Evolutionary conservation across 2,888 invertebrate genomes (phyloP), one percentile per base, ranked within the genome.

Genomic region (Synergus japonicus): DNA sequence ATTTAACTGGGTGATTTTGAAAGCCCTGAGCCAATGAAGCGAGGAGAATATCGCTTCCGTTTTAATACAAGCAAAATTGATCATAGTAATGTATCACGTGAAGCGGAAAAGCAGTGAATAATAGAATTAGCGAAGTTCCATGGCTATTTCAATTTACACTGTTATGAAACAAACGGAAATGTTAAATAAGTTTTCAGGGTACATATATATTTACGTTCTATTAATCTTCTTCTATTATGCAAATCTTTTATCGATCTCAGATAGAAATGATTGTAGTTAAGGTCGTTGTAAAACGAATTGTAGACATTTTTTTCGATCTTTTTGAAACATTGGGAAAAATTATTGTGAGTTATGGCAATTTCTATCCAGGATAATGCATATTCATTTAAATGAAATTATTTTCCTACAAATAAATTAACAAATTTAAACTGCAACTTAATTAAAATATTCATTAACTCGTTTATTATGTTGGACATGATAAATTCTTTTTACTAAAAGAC

Each of bases 31-130:
- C 22, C 5, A 67, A 22, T 67, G 22, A 46, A 67, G 43, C 67
- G 46, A 22, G 22, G 22, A 46, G 10, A 22, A 67, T 67, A 44
- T 29, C 67, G 44, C 46, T 67, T 67, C 44, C 18, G 18, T 46
- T 67, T 67, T 13, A 67, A 67, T 44, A 67, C 44, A 46, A 46
- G 18, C 12, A 22, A 46, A 18, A 67, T 67, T 67, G 22, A 67
- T 67, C 13, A 46, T 67, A 66, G 22, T 67, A 46, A 46, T 67
- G 22, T 2, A 18, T 13, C 13, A 43, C 22, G 22, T 44, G 44
- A 67, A 18, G 18, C n/a, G 41, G 66, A 46, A 67, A 67, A 67
- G 22, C 44, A 18, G 22, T 13, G 18, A 67, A 46, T 67, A 67
- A 67, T 46, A 18, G 13, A 46, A 22, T 67, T 67, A 67, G 7